Base-by-base conservation (phyloP, 2,113 vertebrate species). In the Macrotus californicus region DNA sequence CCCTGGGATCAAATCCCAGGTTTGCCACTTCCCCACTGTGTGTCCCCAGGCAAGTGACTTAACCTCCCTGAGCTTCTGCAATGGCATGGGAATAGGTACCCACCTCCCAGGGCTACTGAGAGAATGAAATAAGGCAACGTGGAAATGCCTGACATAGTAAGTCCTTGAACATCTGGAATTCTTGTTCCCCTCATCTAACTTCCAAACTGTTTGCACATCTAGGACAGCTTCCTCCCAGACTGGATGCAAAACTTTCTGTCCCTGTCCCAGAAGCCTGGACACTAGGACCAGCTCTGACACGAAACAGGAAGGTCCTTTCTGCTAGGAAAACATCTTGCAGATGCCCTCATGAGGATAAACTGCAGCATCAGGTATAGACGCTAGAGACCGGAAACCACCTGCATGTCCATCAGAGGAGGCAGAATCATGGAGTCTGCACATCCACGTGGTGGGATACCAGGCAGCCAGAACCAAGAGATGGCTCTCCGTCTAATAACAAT, bases 31-130 rank as follows among this genome's bases (percentile, higher is more conserved):
- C 36, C 13, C 19, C 34, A 66, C 43, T 83, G 24, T 73, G 46
- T 18, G 41, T 41, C 89, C 43, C 13, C n/a, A 39, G 48, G 36
- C 61, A 83, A 83, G 31, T n/a, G 66, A 22, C 36, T 75, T 82
- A 59, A 79, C 54, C 54, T 91, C 83, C 69, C 69, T 89, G 61
- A 89, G 80, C 61, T 61, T 67, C 80, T 79, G 24, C 56, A 59
- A 13, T 36, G 43, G 66, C 61, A 76, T 2, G 24, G 72, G 46
- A 82, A 54, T 26, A 52, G 14, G 43, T 46, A n/a, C 22, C 80
- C 22, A 21, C 75, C 50, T 69, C 81, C 34, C 36, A 24, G 43
- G 83, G 31, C 34, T 82, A 72, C 52, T 2, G 5, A 43, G 66
- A 54, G 56, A 59, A 50, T 80, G 2, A 73, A 43, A 9, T 29